Percentiles rank a stretch among this genome's conserved stretches.
phyloP scores from a whole-genome alignment of 2,797 vertebrate species.

The Pelochelys cantorii region DNA sequence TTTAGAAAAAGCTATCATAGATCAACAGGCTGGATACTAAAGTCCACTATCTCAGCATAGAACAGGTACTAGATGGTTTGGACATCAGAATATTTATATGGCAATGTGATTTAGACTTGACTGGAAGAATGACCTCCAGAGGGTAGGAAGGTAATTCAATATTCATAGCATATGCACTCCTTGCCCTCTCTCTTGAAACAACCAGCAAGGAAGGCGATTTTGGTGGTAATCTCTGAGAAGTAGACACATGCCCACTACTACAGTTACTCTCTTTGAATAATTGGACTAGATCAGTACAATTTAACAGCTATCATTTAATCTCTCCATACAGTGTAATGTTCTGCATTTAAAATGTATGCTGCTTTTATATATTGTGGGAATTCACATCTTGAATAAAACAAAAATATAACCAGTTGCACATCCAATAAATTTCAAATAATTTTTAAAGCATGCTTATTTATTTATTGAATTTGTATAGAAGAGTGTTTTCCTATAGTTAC shows the following conservation, averaged over 20 bases:
- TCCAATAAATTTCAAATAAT: not conserved
- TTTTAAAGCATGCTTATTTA: not conserved
- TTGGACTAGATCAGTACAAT: not conserved
- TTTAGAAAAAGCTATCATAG: not conserved
- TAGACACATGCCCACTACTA: not conserved
- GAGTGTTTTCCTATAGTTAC: not conserved
- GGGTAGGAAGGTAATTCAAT: not conserved
- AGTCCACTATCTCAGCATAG: not conserved
- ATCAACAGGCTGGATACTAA: not conserved
- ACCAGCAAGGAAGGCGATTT: not conserved
- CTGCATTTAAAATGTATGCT: not conserved
- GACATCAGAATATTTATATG: not conserved
- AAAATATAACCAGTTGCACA: not conserved
- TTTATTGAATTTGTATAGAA: not conserved
- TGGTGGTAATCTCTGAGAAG: not conserved
- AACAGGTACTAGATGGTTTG: not conserved
- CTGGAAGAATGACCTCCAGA: not conserved
- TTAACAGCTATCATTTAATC: not conserved
- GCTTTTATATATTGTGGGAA: not conserved
- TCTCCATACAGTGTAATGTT: not conserved
- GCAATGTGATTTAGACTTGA: not conserved
- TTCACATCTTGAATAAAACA: not conserved
- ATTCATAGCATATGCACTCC: not conserved
- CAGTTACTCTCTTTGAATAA: not conserved
- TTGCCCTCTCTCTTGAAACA: conserved; percentile 6